Base-by-base conservation (phyloP, 2,797 vertebrate species). In the Peromyscus aztecus region DNA sequence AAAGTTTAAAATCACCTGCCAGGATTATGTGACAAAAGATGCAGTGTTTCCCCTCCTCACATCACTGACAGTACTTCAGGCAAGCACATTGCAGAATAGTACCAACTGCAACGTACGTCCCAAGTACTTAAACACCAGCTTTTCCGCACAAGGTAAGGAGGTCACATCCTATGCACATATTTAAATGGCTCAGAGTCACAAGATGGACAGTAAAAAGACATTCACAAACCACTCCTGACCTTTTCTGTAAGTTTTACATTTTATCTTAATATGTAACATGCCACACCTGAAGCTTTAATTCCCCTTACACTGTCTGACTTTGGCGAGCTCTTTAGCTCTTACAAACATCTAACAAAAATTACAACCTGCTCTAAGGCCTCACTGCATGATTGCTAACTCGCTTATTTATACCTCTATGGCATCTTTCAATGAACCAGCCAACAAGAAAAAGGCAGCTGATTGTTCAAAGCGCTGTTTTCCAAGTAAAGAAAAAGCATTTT, bases 391-490 rank as follows among this genome's bases (percentile, higher is more conserved):
- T 91, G 88, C 83, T 63, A 59, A 19, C 59, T 34, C 86, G 31
- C 46, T 65, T 95, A 80, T 9, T 1, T 94, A 95, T 98, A 99
- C 99, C 99, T 99, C 99, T 91, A 99, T 99, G 96, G 99, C 99
- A 93, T 99, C 99, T 99, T 99, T 99, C 97, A 99, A 98, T 29
- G 99, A 99, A 76, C 99, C 99, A 87, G 99, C 99, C 94, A 99
- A 98, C 85, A 99, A 98, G 98, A 99, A 99, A 98, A 99, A 99
- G 31, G 99, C 99, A 81, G 99, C 99, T 0, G 99, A 99, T 93
- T 99, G 99, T 97, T 99, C 99, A 97, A 99, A 99, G 91, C 99
- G 99, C 96, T 99, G 99, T 98, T 99, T 99, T 91, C 99, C 99
- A 98, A 99, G 98, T 98, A 99, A 98, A 95, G 99, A 99, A 98